phyloP scores from a whole-genome alignment of 2,888 invertebrate genomes.

The Desoria tigrina region DNA sequence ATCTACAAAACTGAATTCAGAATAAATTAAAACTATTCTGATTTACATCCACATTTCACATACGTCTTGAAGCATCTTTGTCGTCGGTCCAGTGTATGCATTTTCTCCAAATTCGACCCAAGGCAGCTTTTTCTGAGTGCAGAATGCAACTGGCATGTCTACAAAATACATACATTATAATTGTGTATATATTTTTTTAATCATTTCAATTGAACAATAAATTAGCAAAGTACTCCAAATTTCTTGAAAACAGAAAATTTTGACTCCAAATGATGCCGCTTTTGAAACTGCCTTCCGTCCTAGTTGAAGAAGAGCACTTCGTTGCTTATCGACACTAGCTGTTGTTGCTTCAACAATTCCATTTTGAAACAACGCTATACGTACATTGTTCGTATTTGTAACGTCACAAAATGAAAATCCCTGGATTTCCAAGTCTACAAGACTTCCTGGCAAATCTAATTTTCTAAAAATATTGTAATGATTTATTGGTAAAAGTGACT shows the following conservation, averaged over 20 bases:
- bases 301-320: conserved; percentile 9
- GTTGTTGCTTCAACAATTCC: conserved; percentile 16
- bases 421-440: neutral
- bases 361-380: conserved; percentile 33
- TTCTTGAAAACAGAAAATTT: conserved; percentile 37
- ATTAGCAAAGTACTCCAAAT: conserved; percentile 40
- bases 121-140: conserved; percentile 38
- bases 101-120: conserved; percentile 40
- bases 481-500: no score
- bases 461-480: neutral
- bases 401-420: neutral
- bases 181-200: neutral
- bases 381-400: neutral
- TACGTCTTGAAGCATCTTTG: conserved; percentile 9
- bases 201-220: neutral
- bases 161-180: neutral
- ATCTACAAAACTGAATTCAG: neutral
- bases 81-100: conserved; percentile 23
- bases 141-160: conserved; percentile 39
- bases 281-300: conserved; percentile 18
- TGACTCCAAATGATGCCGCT: conserved; percentile 17
- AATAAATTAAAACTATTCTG: neutral
- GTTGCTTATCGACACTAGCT: conserved; percentile 18
- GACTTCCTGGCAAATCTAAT: neutral
- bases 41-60: neutral